Evolutionary conservation across 2,113 vertebrate species (phyloP), one percentile per base, ranked within the genome.

Genomic region (Rynchops niger): DNA sequence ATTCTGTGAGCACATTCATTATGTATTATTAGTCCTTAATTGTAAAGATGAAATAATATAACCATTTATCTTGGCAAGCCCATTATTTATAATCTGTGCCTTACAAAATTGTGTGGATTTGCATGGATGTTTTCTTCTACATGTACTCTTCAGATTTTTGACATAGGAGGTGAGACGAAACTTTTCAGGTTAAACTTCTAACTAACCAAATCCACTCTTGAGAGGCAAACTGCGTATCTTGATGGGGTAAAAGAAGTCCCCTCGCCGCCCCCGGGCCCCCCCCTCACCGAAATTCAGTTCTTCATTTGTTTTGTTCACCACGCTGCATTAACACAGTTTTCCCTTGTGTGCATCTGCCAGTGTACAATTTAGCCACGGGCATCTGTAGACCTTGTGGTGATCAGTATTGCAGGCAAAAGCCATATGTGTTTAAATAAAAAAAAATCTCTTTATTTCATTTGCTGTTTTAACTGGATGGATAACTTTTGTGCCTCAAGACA

Each of bases 231-330:
- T 70, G 70, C 7, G 6, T 91, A 87, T 95, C 61, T 96, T 22
- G 34, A 25, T 62, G n/a, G 76, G 45, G 80, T 79, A 53, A 90
- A 93, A 83, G 58, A 82, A 79, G 73, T 88, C 50, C 49, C 90
- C 90, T 85, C 55, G 70, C 34, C 20, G 42, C 66, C 47, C 15
- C n/a, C n/a, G n/a, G n/a, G n/a, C 15, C 38, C 43, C 59, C 15
- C 12, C 38, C 49, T 49, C 29, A 56, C 94, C 55, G 34, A 97
- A 98, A 98, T 94, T 71, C 97, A 95, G 97, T 95, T 98, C 97
- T 98, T 98, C 98, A 99, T 99, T 99, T 99, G 98, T 99, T 99
- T 99, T 98, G 97, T 98, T 99, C 97, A 98, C 98, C 97, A 97
- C 97, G 96, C 98, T 98, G 98, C 98, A 98, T 99, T 98, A 98